A percentile compares a stretch with the other conserved stretches of the same genome.
These are phyloP conservation scores for Lithophane leautieri DNA, from an alignment of 2,888 invertebrate genomes.

Conservation along the genomic window DNA sequence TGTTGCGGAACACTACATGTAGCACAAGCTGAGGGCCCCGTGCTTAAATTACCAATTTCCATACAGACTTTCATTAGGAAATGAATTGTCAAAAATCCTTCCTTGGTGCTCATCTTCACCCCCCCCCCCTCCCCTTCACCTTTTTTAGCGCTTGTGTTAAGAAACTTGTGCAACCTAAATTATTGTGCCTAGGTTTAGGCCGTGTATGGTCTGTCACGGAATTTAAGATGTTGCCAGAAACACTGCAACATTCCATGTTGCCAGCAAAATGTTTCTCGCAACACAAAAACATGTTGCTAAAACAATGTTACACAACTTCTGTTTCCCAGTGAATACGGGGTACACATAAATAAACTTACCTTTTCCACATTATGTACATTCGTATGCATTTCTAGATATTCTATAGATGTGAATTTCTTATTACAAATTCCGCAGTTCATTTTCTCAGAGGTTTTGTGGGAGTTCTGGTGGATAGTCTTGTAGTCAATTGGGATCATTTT, in stretches of 20 bases:
- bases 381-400: slow-evolving; percentile 93
- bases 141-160: no score
- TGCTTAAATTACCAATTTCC: not conserved
- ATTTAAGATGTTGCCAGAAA: not conserved
- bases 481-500: slow-evolving; percentile 86
- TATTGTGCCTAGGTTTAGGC: no score
- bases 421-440: slow-evolving; percentile 93
- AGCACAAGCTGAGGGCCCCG: not conserved
- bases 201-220: no score
- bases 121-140: no score
- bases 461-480: slow-evolving; percentile 92
- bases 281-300: slow-evolving; percentile 1
- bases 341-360: slow-evolving; percentile 72
- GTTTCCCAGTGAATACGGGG: not conserved
- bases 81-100: not conserved
- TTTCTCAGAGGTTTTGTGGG: slow-evolving; percentile 91
- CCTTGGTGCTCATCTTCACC: not conserved
- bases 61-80: not conserved
- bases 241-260: not conserved
- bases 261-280: not conserved
- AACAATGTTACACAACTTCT: not conserved
- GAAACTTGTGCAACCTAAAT: not conserved
- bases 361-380: slow-evolving; percentile 92
- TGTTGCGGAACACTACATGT: not conserved
- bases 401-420: slow-evolving; percentile 92